Percentiles rank a stretch among this genome's conserved stretches.
phyloP scores from a whole-genome alignment of 2,797 vertebrate species.

The Choloepus didactylus region DNA sequence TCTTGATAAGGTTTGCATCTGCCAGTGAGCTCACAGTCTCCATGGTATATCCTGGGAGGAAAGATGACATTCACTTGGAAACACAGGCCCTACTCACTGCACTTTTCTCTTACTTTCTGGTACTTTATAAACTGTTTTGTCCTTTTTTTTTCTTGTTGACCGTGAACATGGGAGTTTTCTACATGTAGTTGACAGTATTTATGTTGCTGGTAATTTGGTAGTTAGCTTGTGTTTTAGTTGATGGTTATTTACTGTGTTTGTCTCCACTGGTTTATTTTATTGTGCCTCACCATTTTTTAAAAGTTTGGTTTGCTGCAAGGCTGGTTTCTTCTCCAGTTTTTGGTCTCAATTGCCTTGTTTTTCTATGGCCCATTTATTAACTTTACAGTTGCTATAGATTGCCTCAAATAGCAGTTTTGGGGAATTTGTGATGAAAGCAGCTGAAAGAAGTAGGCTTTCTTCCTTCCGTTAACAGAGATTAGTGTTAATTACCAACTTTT shows the following conservation, averaged over 20 bases:
- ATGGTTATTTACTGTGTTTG: constrained; percentile 66
- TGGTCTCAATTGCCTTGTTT: constrained; percentile 28
- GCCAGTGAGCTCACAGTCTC: neutral
- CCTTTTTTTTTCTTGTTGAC: constrained; percentile 22
- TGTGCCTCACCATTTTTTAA: constrained; percentile 22
- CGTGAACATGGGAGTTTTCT: constrained; percentile 36
- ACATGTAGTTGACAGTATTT: constrained; percentile 51
- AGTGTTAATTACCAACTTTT: constrained; percentile 55
- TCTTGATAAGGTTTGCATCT: neutral
- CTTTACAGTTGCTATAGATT: constrained; percentile 60
- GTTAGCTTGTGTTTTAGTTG: constrained; percentile 55
- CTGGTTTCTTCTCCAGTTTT: constrained; percentile 62
- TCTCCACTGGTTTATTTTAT: constrained; percentile 62
- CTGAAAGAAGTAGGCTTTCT: constrained; percentile 22
- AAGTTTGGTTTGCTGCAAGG: constrained; percentile 58
- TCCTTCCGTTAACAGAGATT: constrained; percentile 55
- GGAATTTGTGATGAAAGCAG: constrained; percentile 60
- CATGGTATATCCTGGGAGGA: fast-evolving
- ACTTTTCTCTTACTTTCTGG: neutral
- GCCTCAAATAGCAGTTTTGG: constrained; percentile 32
- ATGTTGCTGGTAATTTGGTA: constrained; percentile 64
- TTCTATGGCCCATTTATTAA: constrained; percentile 64
- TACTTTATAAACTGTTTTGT: constrained; percentile 24
- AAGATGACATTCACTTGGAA: fast-evolving
- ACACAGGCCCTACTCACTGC: neutral